Conservation (phyloP, 2,797 vertebrate species). For the Etheostoma nigrum region DNA sequence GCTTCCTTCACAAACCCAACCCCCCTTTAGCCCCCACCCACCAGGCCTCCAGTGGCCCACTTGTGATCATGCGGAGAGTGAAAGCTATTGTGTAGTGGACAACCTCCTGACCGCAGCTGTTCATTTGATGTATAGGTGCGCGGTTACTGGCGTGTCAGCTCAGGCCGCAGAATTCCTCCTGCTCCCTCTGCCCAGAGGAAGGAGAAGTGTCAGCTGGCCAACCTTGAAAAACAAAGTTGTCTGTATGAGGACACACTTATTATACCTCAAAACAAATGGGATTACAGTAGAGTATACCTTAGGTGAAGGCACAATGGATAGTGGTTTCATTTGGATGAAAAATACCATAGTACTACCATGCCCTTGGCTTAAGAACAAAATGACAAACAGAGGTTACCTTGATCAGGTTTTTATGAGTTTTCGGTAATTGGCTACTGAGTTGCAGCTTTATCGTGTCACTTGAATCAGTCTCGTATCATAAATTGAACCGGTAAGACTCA, state of each 20-base stretch:
- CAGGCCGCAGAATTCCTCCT: conserved; percentile 59
- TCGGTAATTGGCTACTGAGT: conserved; percentile 24
- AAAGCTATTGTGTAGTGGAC: conserved; percentile 71
- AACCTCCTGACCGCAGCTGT: conserved; percentile 73
- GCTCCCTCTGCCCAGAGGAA: conserved; percentile 71
- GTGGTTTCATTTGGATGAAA: conserved; percentile 29
- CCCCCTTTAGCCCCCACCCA: conserved; percentile 17
- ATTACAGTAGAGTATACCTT: conserved; percentile 13
- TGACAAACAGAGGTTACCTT: conserved; percentile 28
- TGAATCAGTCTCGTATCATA: conserved; percentile 20
- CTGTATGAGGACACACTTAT: conserved; percentile 54
- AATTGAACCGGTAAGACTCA: conserved; percentile 28
- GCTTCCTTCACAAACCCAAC: conserved; percentile 35
- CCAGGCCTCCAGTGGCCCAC: conserved; percentile 65
- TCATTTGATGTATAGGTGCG: conserved; percentile 75
- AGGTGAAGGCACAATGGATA: conserved; percentile 12
- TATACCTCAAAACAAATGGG: conserved; percentile 58
- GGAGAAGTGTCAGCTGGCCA: conserved; percentile 63
- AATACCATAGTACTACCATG: conserved; percentile 12
- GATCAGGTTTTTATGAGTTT: conserved; percentile 26
- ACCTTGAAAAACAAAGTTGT: conserved; percentile 77
- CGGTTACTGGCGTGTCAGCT: conserved; percentile 56
- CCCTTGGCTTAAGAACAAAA: conserved; percentile 16
- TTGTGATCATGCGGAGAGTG: conserved; percentile 69
- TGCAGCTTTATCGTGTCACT: conserved; percentile 31